phyloP scores from a whole-genome alignment of 2,888 invertebrate species.

The Sinopyrophorus schimmeli region DNA sequence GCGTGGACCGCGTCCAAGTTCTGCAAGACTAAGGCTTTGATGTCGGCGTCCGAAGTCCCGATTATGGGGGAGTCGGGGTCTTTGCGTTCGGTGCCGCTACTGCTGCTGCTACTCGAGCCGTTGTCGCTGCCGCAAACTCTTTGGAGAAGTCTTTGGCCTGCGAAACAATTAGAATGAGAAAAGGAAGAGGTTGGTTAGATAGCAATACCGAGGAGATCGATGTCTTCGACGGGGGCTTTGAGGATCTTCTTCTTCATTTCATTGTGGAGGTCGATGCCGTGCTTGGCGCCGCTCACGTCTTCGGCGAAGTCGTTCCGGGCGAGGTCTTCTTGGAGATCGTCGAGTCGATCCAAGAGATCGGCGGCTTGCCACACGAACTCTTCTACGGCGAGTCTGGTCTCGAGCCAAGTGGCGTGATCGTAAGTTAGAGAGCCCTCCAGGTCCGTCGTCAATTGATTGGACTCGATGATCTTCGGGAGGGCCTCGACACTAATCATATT shows the following conservation, averaged over 20 bases:
- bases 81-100: conserved; percentile 61
- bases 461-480: conserved; percentile 89
- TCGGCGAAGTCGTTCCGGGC: conserved; percentile 93
- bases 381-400: conserved; percentile 90
- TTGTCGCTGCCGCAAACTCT: conserved; percentile 60
- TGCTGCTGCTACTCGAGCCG: conserved; percentile 53
- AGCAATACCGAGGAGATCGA: conserved; percentile 90
- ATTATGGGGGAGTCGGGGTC: conserved; percentile 76
- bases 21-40: conserved; percentile 73
- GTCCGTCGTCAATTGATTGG: conserved; percentile 88
- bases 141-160: conserved; percentile 74
- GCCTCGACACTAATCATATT: conserved; percentile 96
- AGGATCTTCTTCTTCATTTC: conserved; percentile 93
- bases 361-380: conserved; percentile 96
- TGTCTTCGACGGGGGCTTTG: conserved; percentile 91
- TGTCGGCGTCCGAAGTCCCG: conserved; percentile 62
- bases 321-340: conserved; percentile 91
- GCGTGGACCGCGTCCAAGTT: conserved; percentile 86
- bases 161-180: conserved; percentile 10
- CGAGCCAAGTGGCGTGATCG: conserved; percentile 97
- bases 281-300: conserved; percentile 89
- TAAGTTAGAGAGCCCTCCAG: conserved; percentile 93
- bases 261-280: conserved; percentile 89
- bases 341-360: conserved; percentile 88
- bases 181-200: too few relatives aligned